Evolutionary conservation across 2,797 vertebrate species (phyloP), one percentile per base, ranked within the genome.

Genomic region (Limnodromus scolopaceus): DNA sequence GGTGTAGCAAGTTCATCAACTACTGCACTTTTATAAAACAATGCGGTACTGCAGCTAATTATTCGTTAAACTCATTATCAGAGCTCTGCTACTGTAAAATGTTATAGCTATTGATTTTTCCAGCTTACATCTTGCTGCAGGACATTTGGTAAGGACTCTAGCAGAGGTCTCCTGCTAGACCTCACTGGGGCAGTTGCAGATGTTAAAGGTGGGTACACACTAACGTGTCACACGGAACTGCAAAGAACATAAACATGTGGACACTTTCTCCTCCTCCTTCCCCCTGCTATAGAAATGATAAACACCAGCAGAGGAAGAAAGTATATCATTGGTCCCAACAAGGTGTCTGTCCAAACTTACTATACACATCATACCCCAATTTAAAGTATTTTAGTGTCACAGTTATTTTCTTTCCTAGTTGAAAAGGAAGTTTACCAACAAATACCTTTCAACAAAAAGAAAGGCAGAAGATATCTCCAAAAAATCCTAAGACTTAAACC

Each of bases 1-100:
- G 53, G 55, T 60, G 74, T 4, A 87, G 55, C 90, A 74, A 93
- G 92, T 96, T 95, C 88, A 83, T 82, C 92, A 80, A 39, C 87
- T 32, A 30, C 20, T 49, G 39, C 49, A 65, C 92, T 92, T 79
- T 5, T 4, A 16, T 17, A 57, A 94, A 96, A 80, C 48, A 74
- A 84, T 81, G 58, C 48, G 16, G 39, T 46, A 25, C 77, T n/a
- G 66, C 89, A 89, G 70, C 70, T 93, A 84, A 94, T 93, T 84
- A 84, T 60, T 95, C 89, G 85, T 61, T 84, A 76, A 93, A 95
- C 69, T 86, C 84, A 54, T 95, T 94, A 80, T 43, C 74, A 64
- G 80, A 91, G 63, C 34, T 51, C 70, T 77, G 64, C 66, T 72
- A 15, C 53, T 68, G n/a, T 72, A 70, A 34, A 30, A 65, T 53